phyloP scores from a whole-genome alignment of 2,797 vertebrate species.

The Sebastes itinus region DNA sequence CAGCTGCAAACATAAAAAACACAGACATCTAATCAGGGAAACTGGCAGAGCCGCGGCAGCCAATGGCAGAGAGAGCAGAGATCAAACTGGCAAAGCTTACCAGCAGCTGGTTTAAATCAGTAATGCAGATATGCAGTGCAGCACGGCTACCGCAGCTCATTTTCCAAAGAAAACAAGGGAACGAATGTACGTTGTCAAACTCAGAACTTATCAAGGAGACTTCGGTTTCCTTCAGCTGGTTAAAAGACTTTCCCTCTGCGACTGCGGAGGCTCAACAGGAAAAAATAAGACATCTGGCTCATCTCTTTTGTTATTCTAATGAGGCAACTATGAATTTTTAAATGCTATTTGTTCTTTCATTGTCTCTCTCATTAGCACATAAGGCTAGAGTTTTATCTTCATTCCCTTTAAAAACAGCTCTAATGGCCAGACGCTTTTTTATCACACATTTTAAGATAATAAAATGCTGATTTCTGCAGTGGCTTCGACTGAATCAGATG shows the following conservation, averaged over 20 bases:
- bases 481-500: neutral
- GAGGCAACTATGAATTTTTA: constrained; percentile 21
- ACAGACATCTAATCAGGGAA: constrained; percentile 48
- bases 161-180: constrained; percentile 28
- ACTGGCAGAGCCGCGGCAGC: constrained; percentile 43
- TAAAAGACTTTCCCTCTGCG: neutral
- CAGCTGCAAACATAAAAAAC: constrained; percentile 63
- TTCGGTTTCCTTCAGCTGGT: constrained; percentile 4
- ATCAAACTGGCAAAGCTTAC: constrained; percentile 55
- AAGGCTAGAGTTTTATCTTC: neutral
- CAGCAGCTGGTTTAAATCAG: constrained; percentile 69
- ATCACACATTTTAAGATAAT: constrained; percentile 2
- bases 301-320: constrained; percentile 26
- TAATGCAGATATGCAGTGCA: constrained; percentile 38
- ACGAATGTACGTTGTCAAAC: neutral
- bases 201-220: constrained; percentile 3
- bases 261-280: neutral
- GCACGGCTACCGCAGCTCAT: constrained; percentile 15
- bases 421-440: neutral
- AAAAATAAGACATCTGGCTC: neutral
- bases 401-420: neutral
- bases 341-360: constrained; percentile 31
- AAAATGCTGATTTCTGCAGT: neutral
- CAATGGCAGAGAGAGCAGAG: constrained; percentile 43
- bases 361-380: constrained; percentile 30